Conservation (phyloP, 1,140 invertebrate species). For the Macrostomum lignano region DNA sequence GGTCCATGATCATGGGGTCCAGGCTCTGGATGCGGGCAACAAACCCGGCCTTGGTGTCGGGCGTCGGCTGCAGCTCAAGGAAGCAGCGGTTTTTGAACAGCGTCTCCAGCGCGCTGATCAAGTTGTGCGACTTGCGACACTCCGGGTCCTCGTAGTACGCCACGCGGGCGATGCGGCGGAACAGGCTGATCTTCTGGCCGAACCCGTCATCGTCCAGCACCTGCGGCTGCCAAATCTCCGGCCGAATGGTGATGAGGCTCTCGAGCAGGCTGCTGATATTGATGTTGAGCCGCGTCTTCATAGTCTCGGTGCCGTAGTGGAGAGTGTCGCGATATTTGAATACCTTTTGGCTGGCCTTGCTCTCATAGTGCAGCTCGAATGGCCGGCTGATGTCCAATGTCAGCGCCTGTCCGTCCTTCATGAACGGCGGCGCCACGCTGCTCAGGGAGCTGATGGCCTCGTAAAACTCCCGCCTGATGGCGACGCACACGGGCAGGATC, state of each 20-base stretch:
- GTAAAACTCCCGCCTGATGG: slow-evolving; percentile 1
- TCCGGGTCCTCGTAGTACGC: slow-evolving; percentile 1
- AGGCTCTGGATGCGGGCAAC: too few relatives aligned
- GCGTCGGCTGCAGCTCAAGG: too few relatives aligned
- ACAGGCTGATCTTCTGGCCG: background rate
- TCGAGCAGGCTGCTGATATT: background rate
- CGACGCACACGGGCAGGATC: background rate
- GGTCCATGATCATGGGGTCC: too few relatives aligned
- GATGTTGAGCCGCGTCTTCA: background rate
- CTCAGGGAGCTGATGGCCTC: slow-evolving; percentile 2
- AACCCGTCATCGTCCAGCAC: background rate
- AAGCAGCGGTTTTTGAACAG: background rate
- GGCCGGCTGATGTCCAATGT: background rate
- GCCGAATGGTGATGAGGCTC: background rate
- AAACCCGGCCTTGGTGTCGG: too few relatives aligned
- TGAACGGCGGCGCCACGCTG: too few relatives aligned
- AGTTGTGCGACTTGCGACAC: background rate
- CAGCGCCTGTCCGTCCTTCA: background rate
- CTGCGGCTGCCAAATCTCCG: background rate
- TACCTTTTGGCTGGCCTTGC: background rate
- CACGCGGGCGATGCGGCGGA: background rate
- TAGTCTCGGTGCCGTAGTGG: background rate
- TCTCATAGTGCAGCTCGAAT: slow-evolving; percentile 1
- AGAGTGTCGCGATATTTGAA: background rate
- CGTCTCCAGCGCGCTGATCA: background rate